A percentile compares a stretch with the other conserved stretches of the same genome.
phyloP scores from a whole-genome alignment of 2,888 invertebrate genomes.

The Cryptocephalus primarius region DNA sequence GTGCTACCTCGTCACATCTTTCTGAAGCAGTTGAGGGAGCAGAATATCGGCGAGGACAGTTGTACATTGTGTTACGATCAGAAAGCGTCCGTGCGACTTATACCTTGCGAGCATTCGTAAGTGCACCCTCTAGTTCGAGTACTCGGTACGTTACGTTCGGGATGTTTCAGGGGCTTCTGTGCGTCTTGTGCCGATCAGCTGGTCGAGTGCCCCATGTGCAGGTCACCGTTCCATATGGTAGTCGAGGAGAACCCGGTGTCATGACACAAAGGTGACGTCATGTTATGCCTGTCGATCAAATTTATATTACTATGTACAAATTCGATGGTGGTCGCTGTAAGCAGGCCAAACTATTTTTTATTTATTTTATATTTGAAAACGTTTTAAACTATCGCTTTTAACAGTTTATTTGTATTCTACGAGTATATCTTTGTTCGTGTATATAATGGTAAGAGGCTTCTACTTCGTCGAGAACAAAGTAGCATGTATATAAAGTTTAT shows the following conservation, averaged over 20 bases:
- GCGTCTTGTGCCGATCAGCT: slow-evolving; percentile 64
- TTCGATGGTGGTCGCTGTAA: background rate
- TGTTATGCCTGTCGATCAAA: too few relatives aligned
- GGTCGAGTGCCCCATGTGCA: slow-evolving; percentile 80
- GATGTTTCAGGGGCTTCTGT: slow-evolving; percentile 68
- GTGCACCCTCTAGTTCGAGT: slow-evolving; percentile 16
- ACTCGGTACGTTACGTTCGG: background rate
- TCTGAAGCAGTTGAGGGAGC: slow-evolving; percentile 59
- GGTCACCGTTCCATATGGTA: slow-evolving; percentile 50
- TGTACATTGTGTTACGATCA: slow-evolving; percentile 83
- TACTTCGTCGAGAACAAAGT: slow-evolving; percentile 7
- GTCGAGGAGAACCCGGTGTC: slow-evolving; percentile 34
- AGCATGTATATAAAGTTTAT: slow-evolving; percentile 9
- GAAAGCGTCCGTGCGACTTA: slow-evolving; percentile 59
- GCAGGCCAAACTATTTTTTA: too few relatives aligned
- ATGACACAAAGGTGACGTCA: slow-evolving; percentile 27
- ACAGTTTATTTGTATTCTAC: background rate
- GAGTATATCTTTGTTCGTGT: slow-evolving; percentile 6
- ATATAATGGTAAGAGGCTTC: slow-evolving; percentile 15
- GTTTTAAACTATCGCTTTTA: slow-evolving; percentile 2
- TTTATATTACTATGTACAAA: background rate
- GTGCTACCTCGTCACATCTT: slow-evolving; percentile 76
- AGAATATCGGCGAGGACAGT: slow-evolving; percentile 69
- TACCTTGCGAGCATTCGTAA: slow-evolving; percentile 79
- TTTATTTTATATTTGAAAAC: slow-evolving; percentile 1